Evolutionary conservation across 35 echinoderm and acorn worm species (phyloP).

Genomic region (Patiria miniata): DNA sequence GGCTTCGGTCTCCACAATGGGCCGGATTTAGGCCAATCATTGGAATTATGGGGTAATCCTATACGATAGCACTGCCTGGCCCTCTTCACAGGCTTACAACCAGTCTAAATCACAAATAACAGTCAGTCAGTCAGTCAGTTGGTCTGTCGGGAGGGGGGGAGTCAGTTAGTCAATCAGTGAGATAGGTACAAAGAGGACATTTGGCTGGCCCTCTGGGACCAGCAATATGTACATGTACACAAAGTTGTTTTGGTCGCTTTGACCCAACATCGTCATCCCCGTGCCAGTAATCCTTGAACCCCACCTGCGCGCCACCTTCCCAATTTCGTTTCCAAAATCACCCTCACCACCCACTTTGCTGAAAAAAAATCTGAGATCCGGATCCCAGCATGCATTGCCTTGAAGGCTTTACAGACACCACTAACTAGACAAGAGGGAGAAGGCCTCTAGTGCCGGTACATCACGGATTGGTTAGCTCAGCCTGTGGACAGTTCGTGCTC

Average conservation of each 20-base stretch:
- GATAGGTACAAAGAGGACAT: too few relatives aligned
- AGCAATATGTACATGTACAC: too few relatives aligned
- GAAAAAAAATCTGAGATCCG: background rate
- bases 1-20: too few relatives aligned
- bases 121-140: too few relatives aligned
- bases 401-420: constrained; percentile 12
- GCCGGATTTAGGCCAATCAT: too few relatives aligned
- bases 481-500: constrained; percentile 3
- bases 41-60: too few relatives aligned
- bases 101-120: too few relatives aligned
- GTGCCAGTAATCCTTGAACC: background rate
- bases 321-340: background rate
- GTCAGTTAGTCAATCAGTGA: background rate
- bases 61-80: too few relatives aligned
- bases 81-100: too few relatives aligned
- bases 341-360: constrained; percentile 20
- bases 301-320: constrained; percentile 18
- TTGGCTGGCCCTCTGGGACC: too few relatives aligned
- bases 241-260: background rate
- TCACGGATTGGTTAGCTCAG: background rate
- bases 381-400: constrained; percentile 18
- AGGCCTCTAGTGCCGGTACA: background rate
- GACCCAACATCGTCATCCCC: background rate
- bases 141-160: background rate
- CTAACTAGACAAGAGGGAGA: constrained; percentile 10